Evolutionary conservation across 23 tunicate genomes (phyloP), one percentile per base, ranked within the genome.

Genomic region (Halocynthia roretzi): DNA sequence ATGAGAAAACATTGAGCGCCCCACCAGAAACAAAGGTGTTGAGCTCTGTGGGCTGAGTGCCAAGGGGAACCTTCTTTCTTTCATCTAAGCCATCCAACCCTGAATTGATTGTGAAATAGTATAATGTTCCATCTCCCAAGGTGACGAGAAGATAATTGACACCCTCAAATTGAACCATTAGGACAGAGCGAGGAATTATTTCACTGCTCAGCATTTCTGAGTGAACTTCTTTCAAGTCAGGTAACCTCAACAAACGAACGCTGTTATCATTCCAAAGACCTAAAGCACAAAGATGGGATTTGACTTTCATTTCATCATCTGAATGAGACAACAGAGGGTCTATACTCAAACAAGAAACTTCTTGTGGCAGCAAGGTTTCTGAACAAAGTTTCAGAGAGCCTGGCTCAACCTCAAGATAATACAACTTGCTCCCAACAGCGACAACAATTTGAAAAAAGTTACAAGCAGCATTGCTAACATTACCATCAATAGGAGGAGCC

Each of bases 181-280:
- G 51, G 12, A 96, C 91, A 9, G 94, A 86, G 18, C 99, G 87
- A 2, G 99, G 99, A 65, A 89, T 89, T 20, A 89, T 89, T 71
- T 96, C 99, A 76, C 70, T 90, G 20, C 91, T 91, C 0, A 94
- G 90, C 79, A 72, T 90, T 75, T 84, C 82, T 54, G 77, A 65
- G 62, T 84, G 77, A 54, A 85, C 22, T 62, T 82, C 91, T 68
- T 94, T 85, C 77, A 94, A 58, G 6, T 31, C 48, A 0, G 99
- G 99, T 40, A 96, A 56, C 44, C 66, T 64, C 10, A 85, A 55
- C 12, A 96, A 70, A 11, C 88, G 63, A 7, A 89, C 96, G 44
- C 84, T 82, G 82, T 85, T 89, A 68, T 96, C 99, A 15, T 75
- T 88, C 99, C 99, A 96, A 75, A 96, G 61, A 0, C 99, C 99